Evolutionary conservation across 2,113 vertebrate genomes (phyloP).

Genomic region (Brachyistius frenatus): DNA sequence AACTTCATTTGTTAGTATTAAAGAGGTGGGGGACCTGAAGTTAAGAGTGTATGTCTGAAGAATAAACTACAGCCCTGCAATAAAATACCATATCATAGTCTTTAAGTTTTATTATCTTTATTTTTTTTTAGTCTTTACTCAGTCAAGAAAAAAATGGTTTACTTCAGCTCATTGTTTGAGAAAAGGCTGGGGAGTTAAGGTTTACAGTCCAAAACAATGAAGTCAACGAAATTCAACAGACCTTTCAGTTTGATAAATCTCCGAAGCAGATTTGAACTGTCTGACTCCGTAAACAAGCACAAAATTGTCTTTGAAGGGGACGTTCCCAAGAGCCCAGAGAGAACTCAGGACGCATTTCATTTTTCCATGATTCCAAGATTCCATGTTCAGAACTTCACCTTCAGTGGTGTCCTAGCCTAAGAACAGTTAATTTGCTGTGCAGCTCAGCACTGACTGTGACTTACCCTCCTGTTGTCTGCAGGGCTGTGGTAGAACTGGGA

Average conservation of each 20-base stretch:
- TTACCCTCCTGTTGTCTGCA: slow-evolving; percentile 93
- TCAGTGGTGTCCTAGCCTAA: neutral
- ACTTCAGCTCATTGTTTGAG: neutral
- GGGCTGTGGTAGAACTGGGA: slow-evolving; percentile 99
- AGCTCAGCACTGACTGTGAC: slow-evolving; percentile 28
- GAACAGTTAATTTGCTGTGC: neutral
- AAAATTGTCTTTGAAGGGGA: neutral
- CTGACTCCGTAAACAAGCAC: neutral
- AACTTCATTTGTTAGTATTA: too few species aligned
- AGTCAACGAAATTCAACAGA: neutral
- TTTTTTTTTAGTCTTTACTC: neutral
- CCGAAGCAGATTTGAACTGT: neutral
- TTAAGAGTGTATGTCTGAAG: too few species aligned
- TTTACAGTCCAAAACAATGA: neutral
- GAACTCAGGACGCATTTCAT: neutral
- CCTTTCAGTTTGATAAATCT: neutral
- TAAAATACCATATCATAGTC: too few species aligned
- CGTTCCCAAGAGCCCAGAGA: neutral
- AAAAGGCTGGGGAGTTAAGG: too few species aligned
- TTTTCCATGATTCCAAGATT: neutral
- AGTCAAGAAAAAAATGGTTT: neutral
- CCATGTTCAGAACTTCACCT: neutral
- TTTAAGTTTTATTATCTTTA: neutral
- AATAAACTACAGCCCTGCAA: too few species aligned
- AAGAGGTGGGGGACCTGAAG: too few species aligned